phyloP scores from a whole-genome alignment of 2,113 vertebrate species.

The Corythoichthys intestinalis region DNA sequence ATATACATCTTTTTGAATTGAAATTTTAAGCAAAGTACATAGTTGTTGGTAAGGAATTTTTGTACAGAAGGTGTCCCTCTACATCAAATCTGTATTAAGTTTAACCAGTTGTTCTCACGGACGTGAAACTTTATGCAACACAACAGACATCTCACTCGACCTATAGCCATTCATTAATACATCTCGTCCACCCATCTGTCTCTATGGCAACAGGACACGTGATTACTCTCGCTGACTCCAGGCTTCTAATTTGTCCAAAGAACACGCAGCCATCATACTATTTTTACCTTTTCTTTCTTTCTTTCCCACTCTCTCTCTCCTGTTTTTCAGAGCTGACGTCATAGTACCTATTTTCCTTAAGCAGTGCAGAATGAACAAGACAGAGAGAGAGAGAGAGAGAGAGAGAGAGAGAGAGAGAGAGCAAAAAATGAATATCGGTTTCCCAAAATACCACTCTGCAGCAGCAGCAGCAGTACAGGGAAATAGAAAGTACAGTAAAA shows the following conservation, averaged over 20 bases:
- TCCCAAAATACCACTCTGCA: constrained; percentile 39
- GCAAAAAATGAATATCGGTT: constrained; percentile 30
- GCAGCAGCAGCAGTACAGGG: constrained; percentile 12
- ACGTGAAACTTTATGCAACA: constrained; percentile 4
- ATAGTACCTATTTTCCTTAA: constrained; percentile 49
- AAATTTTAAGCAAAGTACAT: too few relatives aligned
- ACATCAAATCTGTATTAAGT: background rate
- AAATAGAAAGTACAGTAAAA: background rate
- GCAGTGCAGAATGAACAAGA: constrained; percentile 32
- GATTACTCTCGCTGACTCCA: constrained; percentile 36
- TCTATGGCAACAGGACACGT: constrained; percentile 44
- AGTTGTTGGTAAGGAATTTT: background rate
- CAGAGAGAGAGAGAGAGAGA: constrained; percentile 1
- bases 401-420: background rate
- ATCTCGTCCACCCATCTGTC: constrained; percentile 36
- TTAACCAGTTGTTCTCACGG: constrained; percentile 8
- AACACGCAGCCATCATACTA: constrained; percentile 58
- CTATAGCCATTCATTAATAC: constrained; percentile 48
- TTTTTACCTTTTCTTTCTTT: constrained; percentile 51
- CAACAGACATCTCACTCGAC: constrained; percentile 34
- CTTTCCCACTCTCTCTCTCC: constrained; percentile 11
- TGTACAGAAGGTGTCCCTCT: background rate
- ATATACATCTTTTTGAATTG: too few relatives aligned
- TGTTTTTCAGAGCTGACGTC: constrained; percentile 59
- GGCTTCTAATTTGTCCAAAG: constrained; percentile 66